Evolutionary conservation across 2,888 invertebrate genomes (phyloP).

Genomic region (Tridacna crocea): DNA sequence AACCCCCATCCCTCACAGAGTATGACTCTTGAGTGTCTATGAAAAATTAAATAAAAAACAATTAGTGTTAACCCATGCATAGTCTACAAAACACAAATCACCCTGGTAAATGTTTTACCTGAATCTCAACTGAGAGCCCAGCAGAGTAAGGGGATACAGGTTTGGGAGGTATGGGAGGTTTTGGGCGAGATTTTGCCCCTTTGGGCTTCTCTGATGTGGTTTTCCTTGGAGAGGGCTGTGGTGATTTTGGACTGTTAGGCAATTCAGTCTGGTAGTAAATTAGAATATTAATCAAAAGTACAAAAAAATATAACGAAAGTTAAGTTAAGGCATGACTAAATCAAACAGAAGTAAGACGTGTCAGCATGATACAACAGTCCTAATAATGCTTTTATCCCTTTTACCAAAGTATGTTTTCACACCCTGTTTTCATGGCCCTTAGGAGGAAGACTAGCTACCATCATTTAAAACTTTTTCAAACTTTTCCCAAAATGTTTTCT

Average conservation of each 20-base stretch:
- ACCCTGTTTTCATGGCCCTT: too few species aligned
- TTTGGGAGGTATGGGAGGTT: conserved; percentile 59
- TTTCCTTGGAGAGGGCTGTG: conserved; percentile 54
- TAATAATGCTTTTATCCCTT: too few species aligned
- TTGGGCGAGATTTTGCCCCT: conserved; percentile 40
- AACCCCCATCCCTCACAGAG: too few species aligned
- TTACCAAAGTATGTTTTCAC: too few species aligned
- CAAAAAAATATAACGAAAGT: conserved; percentile 13
- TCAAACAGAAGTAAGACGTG: too few species aligned
- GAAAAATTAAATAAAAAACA: too few species aligned
- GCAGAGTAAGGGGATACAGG: conserved; percentile 38
- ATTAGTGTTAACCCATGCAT: background rate
- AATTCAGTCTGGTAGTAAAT: conserved; percentile 29
- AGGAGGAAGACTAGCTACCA: too few species aligned
- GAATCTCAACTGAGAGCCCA: conserved; percentile 1
- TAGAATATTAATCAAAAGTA: conserved; percentile 20
- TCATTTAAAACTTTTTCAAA: too few species aligned
- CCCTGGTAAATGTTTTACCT: conserved; percentile 8
- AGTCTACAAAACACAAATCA: too few species aligned
- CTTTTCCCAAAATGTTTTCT: too few species aligned
- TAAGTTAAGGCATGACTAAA: background rate
- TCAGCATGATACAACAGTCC: background rate
- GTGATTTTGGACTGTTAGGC: conserved; percentile 32
- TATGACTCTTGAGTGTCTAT: too few species aligned
- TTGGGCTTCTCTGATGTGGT: conserved; percentile 45